A percentile compares a stretch with the other conserved stretches of the same genome.
Evolutionary conservation across 2,113 vertebrate genomes (phyloP).

Genomic region (Nansenia antarctica): DNA sequence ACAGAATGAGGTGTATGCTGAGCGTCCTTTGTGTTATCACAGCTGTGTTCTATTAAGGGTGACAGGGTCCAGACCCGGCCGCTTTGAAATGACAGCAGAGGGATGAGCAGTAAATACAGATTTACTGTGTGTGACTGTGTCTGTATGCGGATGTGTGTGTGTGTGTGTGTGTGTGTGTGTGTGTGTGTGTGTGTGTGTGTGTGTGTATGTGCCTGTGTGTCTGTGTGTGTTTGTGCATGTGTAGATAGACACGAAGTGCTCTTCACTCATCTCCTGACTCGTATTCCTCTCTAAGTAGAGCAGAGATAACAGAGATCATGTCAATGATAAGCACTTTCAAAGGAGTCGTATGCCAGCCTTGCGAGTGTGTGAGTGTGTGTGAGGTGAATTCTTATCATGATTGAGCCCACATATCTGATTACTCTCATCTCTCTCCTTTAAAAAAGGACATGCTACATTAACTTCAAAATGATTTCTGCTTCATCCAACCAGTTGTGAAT

Average conservation of each 20-base stretch:
- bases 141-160: neutral
- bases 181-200: slow-evolving; percentile 1
- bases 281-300: neutral
- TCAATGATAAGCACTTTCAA: neutral
- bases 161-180: neutral
- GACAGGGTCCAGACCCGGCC: slow-evolving; percentile 75
- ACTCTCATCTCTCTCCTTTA: neutral
- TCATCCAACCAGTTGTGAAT: neutral
- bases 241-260: neutral
- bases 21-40: slow-evolving; percentile 76
- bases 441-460: neutral
- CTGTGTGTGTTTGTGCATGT: too few relatives aligned
- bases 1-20: slow-evolving; percentile 43
- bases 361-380: neutral
- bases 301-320: slow-evolving; percentile 8
- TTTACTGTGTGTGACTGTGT: slow-evolving; percentile 19
- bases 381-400: neutral
- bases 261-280: neutral
- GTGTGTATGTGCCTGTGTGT: neutral
- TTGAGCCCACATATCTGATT: neutral
- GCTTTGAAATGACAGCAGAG: slow-evolving; percentile 76
- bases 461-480: neutral
- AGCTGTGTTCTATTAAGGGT: slow-evolving; percentile 74
- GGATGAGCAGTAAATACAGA: slow-evolving; percentile 77
- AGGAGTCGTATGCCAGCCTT: neutral